Evolutionary conservation across 1,140 invertebrate genomes (phyloP).

Genomic region (Caerostris darwini): DNA sequence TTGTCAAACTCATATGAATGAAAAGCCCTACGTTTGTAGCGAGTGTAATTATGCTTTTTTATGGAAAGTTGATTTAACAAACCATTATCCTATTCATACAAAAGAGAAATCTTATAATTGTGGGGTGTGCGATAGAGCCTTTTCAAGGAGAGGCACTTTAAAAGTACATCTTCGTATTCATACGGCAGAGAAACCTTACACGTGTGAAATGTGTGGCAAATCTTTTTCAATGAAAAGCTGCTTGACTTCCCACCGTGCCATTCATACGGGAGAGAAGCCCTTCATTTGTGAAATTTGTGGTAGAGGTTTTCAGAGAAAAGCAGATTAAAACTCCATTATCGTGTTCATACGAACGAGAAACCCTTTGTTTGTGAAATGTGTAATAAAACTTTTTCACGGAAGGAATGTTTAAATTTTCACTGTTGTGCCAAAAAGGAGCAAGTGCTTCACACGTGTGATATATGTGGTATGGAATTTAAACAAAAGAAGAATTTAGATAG

Average conservation of each 20-base stretch:
- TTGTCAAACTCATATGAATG: neutral
- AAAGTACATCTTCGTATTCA: neutral
- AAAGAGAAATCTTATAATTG: constrained; percentile 44
- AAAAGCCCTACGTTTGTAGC: neutral
- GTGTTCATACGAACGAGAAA: too few species aligned
- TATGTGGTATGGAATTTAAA: too few species aligned
- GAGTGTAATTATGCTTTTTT: neutral
- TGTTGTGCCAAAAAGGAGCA: too few species aligned
- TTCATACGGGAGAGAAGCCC: constrained; percentile 83
- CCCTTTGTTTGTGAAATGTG: too few species aligned
- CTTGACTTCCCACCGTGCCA: neutral
- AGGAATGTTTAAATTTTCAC: too few species aligned
- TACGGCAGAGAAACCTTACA: neutral
- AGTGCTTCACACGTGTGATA: too few species aligned
- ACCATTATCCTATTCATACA: neutral
- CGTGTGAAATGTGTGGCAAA: constrained; percentile 27
- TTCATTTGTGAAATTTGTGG: constrained; percentile 83
- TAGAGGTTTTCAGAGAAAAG: constrained; percentile 79
- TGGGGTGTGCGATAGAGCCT: neutral
- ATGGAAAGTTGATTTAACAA: neutral
- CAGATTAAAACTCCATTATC: too few species aligned
- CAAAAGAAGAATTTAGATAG: too few species aligned
- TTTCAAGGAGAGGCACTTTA: neutral
- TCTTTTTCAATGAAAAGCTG: neutral
- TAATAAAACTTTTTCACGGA: too few species aligned